Evolutionary conservation across 2,888 invertebrate genomes (phyloP).

Genomic region (Tetragnatha montana): DNA sequence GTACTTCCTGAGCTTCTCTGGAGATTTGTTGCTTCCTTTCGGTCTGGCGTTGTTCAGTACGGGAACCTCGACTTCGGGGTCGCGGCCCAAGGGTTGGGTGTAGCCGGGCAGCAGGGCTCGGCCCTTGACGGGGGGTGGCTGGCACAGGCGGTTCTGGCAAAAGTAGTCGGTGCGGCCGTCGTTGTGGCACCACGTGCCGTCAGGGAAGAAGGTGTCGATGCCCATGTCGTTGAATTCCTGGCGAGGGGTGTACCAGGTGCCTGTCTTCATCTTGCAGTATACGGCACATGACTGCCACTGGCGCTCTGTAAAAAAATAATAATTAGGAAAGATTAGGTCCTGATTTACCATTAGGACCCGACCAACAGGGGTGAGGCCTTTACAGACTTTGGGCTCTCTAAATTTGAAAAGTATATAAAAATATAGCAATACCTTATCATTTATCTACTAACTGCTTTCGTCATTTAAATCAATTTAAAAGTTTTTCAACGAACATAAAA

Average conservation of each 20-base stretch:
- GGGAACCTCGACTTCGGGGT: conserved; percentile 60
- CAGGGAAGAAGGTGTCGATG: conserved; percentile 80
- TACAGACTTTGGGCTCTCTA: too few relatives aligned
- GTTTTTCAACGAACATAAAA: too few relatives aligned
- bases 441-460: too few relatives aligned
- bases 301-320: conserved; percentile 78
- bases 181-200: conserved; percentile 87
- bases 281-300: conserved; percentile 88
- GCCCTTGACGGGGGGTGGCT: conserved; percentile 63
- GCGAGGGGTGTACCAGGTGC: conserved; percentile 85
- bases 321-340: too few relatives aligned
- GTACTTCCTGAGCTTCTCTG: conserved; percentile 59
- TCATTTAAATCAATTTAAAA: too few relatives aligned
- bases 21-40: conserved; percentile 47
- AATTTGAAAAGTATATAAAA: too few relatives aligned
- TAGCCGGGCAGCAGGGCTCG: conserved; percentile 25
- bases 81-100: conserved; percentile 18
- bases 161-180: conserved; percentile 76
- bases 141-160: conserved; percentile 64
- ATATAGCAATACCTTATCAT: too few relatives aligned
- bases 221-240: conserved; percentile 84
- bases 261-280: conserved; percentile 82
- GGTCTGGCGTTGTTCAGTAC: conserved; percentile 65
- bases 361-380: too few relatives aligned
- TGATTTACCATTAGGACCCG: too few relatives aligned